Evolutionary conservation across 2,113 vertebrate species (phyloP).

Genomic region (Romanogobio albipinnatus): DNA sequence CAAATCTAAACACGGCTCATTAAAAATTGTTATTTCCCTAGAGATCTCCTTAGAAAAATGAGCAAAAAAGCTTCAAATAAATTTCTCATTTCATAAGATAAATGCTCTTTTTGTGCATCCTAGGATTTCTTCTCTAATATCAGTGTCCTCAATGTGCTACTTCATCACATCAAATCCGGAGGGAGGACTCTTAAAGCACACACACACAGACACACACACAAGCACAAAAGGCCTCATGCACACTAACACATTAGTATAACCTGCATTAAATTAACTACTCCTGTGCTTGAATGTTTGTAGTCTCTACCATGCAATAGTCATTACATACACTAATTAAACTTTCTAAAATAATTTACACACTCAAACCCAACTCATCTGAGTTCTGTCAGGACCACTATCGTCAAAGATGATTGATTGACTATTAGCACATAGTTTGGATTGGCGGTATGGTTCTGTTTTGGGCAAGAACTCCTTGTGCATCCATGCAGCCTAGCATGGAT

Average conservation of each 20-base stretch:
- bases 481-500: no score
- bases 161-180: slow-evolving; percentile 27
- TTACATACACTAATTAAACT: no score
- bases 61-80: slow-evolving; percentile 50
- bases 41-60: slow-evolving; percentile 45
- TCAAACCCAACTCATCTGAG: neutral
- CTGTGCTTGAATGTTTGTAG: neutral
- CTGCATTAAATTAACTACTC: neutral
- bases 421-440: no score
- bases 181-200: slow-evolving; percentile 3
- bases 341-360: neutral
- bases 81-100: slow-evolving; percentile 50
- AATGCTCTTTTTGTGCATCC: slow-evolving; percentile 34
- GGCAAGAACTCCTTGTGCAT: no score
- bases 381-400: no score
- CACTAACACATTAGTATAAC: neutral
- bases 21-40: slow-evolving; percentile 55
- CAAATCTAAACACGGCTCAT: slow-evolving; percentile 54
- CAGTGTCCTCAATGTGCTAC: slow-evolving; percentile 5
- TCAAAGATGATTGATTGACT: no score
- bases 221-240: neutral
- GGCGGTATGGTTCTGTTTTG: no score
- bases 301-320: neutral
- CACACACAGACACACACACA: neutral
- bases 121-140: slow-evolving; percentile 28